Evolutionary conservation across 2,888 invertebrate genomes (phyloP), one percentile per base, ranked within the genome.

Genomic region (Stomorhina lunata): DNA sequence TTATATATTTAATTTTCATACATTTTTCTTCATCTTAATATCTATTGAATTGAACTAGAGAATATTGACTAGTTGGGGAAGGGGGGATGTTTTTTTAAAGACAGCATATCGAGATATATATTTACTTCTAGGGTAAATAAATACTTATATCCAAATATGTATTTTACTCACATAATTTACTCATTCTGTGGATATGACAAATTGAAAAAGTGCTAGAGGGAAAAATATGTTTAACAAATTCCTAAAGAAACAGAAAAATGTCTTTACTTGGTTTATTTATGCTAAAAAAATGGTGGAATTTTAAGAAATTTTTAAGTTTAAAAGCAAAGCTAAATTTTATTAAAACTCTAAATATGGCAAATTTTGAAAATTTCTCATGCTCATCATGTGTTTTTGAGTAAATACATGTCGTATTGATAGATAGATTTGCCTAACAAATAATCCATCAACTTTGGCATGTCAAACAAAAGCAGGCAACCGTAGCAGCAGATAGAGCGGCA

Each of bases 371-470:
- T 32, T 55, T 57, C n/a, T 55, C 1, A 12, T 48, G 12, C 9
- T 71, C 29, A 4, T 34, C 7, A 12, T 50, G 20, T 10, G 37
- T 48, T 50, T 29, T 69, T 10, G 29, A 32, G 43, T 27, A 32
- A 22, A 29, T n/a, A 22, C 29, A 27, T 22, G 27, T 29, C 17
- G 45, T 61, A 57, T 75, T 80, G 80, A 75, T 69, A 34, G 55
- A 75, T 75, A 66, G 65, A 71, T 71, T 55, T 63, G 48, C 43
- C 48, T 55, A 57, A 57, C 63, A 69, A 75, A 80, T 32, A 80
- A 69, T 75, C 57, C 40, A 75, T 75, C 80, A 71, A 59, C 17
- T 71, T 69, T 71, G 69, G 17, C 69, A 57, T 37, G 32, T 34
- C 37, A 17, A 17, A 15, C 59, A 65, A n/a, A n/a, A 57, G 9